A percentile compares a stretch with the other conserved stretches of the same genome.
These are phyloP conservation scores for Pseudoips prasinana DNA, from an alignment of 2,888 invertebrate genomes.

Conservation along the genomic window DNA sequence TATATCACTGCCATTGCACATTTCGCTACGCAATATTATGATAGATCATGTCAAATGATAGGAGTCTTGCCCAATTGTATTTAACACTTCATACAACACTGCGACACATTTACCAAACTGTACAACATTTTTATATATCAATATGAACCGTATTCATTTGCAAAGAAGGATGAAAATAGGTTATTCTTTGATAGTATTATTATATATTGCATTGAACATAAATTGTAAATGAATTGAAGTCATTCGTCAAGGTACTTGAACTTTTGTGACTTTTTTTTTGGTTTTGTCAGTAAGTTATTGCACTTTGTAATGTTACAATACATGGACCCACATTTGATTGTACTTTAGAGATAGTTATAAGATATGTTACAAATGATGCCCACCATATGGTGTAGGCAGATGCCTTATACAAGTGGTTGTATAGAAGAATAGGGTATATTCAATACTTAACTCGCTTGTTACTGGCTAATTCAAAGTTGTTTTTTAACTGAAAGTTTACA, in stretches of 20 bases:
- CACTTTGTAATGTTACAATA: no score
- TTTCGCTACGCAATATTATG: slow-evolving; percentile 61
- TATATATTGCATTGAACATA: slow-evolving; percentile 22
- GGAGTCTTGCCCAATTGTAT: slow-evolving; percentile 55
- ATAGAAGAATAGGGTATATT: no score
- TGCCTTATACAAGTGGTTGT: no score
- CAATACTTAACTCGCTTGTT: no score
- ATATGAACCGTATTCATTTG: rapidly evolving
- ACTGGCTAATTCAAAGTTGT: no score
- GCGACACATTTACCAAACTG: slow-evolving; percentile 10
- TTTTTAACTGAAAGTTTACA: no score
- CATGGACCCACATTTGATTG: no score
- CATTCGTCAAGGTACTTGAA: slow-evolving; percentile 67
- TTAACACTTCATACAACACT: slow-evolving; percentile 37
- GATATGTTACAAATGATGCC: no score
- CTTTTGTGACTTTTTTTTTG: slow-evolving; percentile 38
- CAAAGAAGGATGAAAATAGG: slow-evolving; percentile 1
- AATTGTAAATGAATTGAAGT: slow-evolving; percentile 52
- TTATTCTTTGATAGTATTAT: not conserved
- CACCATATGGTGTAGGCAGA: no score
- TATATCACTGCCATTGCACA: no score
- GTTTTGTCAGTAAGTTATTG: slow-evolving; percentile 45
- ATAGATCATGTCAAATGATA: slow-evolving; percentile 71
- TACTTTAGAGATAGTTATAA: no score
- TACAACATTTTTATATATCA: not conserved